Evolutionary conservation across 2,888 invertebrate genomes (phyloP).

Genomic region (Dromius quadrimaculatus): DNA sequence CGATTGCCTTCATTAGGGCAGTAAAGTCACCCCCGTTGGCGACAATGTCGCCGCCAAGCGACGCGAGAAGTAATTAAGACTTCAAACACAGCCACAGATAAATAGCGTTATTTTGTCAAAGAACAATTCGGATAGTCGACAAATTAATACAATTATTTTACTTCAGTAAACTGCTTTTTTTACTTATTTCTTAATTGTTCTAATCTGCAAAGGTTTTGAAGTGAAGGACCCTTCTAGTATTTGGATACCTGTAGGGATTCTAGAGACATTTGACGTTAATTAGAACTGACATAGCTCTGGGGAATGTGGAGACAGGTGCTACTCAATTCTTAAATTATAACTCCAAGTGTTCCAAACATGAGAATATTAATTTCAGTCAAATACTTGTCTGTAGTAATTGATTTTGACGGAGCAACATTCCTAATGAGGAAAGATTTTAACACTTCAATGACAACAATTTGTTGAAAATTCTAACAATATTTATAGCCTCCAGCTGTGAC

Average conservation of each 20-base stretch:
- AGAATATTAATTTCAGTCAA: conserved; percentile 25
- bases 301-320: conserved; percentile 36
- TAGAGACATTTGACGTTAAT: not conserved
- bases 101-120: conserved; percentile 41
- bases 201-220: conserved; percentile 27
- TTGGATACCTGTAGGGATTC: conserved; percentile 18
- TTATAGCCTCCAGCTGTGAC: too few relatives aligned
- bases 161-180: conserved; percentile 40
- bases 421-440: not conserved
- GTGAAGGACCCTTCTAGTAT: not conserved
- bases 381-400: conserved; percentile 1
- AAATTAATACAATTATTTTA: conserved; percentile 48
- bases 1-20: conserved; percentile 36
- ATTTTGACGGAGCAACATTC: not conserved
- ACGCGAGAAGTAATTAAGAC: conserved; percentile 43
- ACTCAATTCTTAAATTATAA: conserved; percentile 34
- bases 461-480: too few relatives aligned
- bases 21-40: conserved; percentile 7
- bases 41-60: conserved; percentile 24
- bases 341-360: conserved; percentile 31
- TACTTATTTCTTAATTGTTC: conserved; percentile 31
- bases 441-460: too few relatives aligned
- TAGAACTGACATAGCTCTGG: not conserved
- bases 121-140: not conserved
- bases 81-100: conserved; percentile 48